These are phyloP conservation scores for Notechis scutatus DNA, from an alignment of 2,113 vertebrate genomes.

Conservation along the genomic window DNA sequence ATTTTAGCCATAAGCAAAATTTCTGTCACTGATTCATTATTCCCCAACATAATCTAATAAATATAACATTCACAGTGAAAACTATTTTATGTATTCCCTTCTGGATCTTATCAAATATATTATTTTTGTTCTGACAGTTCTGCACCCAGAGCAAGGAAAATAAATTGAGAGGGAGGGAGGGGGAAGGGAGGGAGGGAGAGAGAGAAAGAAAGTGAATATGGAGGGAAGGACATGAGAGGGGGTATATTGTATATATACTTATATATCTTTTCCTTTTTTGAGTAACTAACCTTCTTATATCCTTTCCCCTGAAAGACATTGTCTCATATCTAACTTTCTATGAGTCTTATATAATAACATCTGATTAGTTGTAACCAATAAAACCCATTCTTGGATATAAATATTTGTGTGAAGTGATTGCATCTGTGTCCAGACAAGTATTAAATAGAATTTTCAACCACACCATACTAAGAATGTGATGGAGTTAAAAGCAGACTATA, in stretches of 20 bases:
- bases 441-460: no score
- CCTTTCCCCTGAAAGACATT: background rate
- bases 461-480: no score
- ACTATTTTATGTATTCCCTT: background rate
- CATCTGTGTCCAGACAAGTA: no score
- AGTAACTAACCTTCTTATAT: background rate
- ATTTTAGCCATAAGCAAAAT: background rate
- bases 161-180: background rate
- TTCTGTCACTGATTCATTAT: background rate
- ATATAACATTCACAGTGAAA: background rate
- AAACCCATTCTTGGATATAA: background rate
- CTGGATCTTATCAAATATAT: background rate
- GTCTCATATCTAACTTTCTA: background rate
- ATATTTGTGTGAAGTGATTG: background rate
- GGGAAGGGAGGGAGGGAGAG: background rate
- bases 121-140: constrained; percentile 5
- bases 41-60: constrained; percentile 1
- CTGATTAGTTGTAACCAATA: background rate
- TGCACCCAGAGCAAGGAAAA: background rate
- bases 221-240: background rate
- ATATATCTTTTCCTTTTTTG: background rate
- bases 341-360: background rate
- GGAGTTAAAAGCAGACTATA: no score
- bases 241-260: background rate
- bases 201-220: background rate